These are phyloP conservation scores for Paedocypris micromegethes DNA, from an alignment of 2,797 vertebrate species.

Conservation along the genomic window DNA sequence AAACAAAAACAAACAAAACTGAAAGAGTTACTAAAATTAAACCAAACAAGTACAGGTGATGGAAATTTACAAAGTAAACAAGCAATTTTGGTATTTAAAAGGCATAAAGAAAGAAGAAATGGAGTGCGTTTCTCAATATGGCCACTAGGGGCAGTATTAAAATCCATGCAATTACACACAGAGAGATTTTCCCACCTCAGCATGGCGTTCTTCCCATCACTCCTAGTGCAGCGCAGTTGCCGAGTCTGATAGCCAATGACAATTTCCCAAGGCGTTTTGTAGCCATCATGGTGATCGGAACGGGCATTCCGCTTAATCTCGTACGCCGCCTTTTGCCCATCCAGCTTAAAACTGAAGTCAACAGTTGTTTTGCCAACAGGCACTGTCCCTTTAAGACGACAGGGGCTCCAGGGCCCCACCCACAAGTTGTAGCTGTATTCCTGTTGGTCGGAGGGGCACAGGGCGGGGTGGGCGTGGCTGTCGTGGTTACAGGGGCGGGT, in stretches of 20 bases:
- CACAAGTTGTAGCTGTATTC: conserved; percentile 73
- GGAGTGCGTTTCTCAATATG: background rate
- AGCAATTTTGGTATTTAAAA: too few species aligned
- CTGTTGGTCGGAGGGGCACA: conserved; percentile 70
- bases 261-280: conserved; percentile 49
- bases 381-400: conserved; percentile 58
- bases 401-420: conserved; percentile 73
- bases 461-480: conserved; percentile 48
- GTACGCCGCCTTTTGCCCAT: conserved; percentile 49
- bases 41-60: too few species aligned
- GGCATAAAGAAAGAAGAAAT: background rate
- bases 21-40: too few species aligned
- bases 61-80: too few species aligned
- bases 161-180: background rate
- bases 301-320: conserved; percentile 26
- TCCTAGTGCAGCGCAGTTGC: conserved; percentile 70
- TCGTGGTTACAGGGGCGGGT: conserved; percentile 58
- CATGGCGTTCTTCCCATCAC: conserved; percentile 66
- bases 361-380: conserved; percentile 65
- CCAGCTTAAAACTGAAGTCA: conserved; percentile 67
- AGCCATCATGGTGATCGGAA: conserved; percentile 33
- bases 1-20: too few species aligned
- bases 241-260: conserved; percentile 74
- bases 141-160: too few species aligned
- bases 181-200: conserved; percentile 68